Percentiles rank a stretch among this genome's conserved stretches.
These are phyloP conservation scores for Drosophila kikkawai DNA, from an alignment of 1,140 invertebrate species.

Conservation along the genomic window DNA sequence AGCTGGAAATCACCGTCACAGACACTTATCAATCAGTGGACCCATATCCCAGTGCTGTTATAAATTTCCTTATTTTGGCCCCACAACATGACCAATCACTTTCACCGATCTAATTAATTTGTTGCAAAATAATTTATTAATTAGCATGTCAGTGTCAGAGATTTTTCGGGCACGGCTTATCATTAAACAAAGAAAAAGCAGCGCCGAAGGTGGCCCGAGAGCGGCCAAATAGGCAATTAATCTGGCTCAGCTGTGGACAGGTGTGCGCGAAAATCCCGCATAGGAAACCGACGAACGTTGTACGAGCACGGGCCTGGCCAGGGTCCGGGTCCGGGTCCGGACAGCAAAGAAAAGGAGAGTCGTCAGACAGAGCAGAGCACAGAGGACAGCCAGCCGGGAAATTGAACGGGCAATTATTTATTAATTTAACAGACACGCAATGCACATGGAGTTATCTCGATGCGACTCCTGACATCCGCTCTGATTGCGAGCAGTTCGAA, in stretches of 20 bases:
- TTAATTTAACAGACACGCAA: conserved; percentile 76
- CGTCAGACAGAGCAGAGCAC: conserved; percentile 10
- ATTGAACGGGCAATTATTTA: conserved; percentile 63
- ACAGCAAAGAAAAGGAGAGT: conserved; percentile 31
- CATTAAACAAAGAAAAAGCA: conserved; percentile 47
- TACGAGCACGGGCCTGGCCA: neutral
- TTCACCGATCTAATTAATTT: conserved; percentile 70
- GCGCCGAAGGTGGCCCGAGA: conserved; percentile 2
- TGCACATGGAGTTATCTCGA: conserved; percentile 58
- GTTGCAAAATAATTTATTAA: conserved; percentile 80
- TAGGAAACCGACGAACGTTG: conserved; percentile 31
- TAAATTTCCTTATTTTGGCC: conserved; percentile 7
- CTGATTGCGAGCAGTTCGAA: conserved; percentile 54
- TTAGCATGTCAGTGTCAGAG: conserved; percentile 69
- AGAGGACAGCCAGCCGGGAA: conserved; percentile 14
- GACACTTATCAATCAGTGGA: conserved; percentile 18
- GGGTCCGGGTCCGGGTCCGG: neutral
- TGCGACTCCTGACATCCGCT: conserved; percentile 59
- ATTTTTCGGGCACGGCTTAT: conserved; percentile 51
- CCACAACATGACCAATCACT: conserved; percentile 56
- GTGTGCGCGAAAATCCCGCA: conserved; percentile 55
- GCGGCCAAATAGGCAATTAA: conserved; percentile 63
- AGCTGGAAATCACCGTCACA: neutral
- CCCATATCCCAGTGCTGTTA: neutral
- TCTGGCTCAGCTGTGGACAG: conserved; percentile 63